Conservation (phyloP, 1,140 invertebrate species). For the Apis florea region DNA sequence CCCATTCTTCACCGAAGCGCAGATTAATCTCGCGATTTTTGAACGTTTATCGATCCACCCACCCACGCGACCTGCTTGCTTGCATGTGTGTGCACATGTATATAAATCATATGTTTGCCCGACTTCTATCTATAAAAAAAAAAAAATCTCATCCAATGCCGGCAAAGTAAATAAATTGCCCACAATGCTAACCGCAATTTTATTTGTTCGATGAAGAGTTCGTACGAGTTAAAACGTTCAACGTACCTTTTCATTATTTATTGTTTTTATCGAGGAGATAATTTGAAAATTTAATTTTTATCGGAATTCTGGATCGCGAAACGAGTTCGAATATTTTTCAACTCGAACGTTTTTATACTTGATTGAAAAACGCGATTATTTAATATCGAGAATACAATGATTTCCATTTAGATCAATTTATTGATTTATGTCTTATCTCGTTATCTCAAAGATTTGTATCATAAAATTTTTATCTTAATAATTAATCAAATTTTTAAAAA, state of each 20-base stretch:
- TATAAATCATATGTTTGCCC: background rate
- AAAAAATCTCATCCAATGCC: background rate
- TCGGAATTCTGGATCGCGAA: no score
- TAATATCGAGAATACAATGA: no score
- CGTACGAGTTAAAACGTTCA: background rate
- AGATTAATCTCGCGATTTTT: constrained; percentile 19
- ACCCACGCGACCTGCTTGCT: background rate
- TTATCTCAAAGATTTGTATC: no score
- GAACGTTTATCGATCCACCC: constrained; percentile 21
- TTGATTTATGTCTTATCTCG: no score
- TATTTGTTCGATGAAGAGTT: background rate
- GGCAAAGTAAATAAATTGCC: background rate
- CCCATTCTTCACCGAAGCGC: background rate
- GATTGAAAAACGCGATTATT: no score
- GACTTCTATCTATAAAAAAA: constrained; percentile 12
- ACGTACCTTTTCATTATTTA: background rate
- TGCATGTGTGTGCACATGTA: background rate
- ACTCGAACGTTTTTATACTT: no score
- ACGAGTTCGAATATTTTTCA: no score
- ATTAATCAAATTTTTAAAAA: no score
- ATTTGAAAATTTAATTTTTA: background rate
- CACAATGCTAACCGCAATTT: background rate
- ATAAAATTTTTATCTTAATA: no score
- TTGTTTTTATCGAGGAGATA: background rate
- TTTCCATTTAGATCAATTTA: no score